Evolutionary conservation across 2,113 vertebrate species (phyloP), one percentile per base, ranked within the genome.

Genomic region (Psophia crepitans): DNA sequence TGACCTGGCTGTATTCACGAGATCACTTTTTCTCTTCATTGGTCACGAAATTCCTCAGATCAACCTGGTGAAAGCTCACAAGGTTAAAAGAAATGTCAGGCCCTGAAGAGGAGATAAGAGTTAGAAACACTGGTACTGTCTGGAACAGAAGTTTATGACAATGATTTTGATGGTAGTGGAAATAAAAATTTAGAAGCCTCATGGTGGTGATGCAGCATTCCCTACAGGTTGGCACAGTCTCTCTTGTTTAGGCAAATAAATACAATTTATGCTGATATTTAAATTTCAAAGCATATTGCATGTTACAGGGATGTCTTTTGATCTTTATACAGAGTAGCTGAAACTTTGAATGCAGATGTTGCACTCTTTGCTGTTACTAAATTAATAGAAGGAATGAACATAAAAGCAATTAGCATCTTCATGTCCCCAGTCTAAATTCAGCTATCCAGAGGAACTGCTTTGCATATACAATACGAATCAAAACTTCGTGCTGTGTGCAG

Each of bases 351-450:
- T 92, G 46, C 71, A 81, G 70, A 73, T 30, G 26, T 80, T 81
- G 48, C 30, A 46, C 8, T 88, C 33, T 32, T 83, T 74, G 41
- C 71, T 90, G 18, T 90, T 92, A 43, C 60, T 89, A 92, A 92
- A 90, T 84, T 90, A 95, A 81, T 81, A 81, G 58, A 58, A 82
- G 39, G 37, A 77, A 49, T 90, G 54, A 87, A 51, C 46, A 39
- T 71, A 51, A 87, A 84, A 90, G 51, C 79, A 93, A 95, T 93
- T 96, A 95, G 30, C 28, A 71, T 89, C 39, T 84, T 96, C 48
- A 8, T 84, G 64, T 92, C 56, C 28, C 57, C 17, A 6, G n/a
- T 89, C 58, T 78, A 78, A 90, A 92, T 95, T 93, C 60, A 54
- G 49, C 54, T 89, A 22, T 92, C 32, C 44, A 66, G 73, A 86